Conservation (phyloP, 2,797 vertebrate species). For the Acanthornis magna region DNA sequence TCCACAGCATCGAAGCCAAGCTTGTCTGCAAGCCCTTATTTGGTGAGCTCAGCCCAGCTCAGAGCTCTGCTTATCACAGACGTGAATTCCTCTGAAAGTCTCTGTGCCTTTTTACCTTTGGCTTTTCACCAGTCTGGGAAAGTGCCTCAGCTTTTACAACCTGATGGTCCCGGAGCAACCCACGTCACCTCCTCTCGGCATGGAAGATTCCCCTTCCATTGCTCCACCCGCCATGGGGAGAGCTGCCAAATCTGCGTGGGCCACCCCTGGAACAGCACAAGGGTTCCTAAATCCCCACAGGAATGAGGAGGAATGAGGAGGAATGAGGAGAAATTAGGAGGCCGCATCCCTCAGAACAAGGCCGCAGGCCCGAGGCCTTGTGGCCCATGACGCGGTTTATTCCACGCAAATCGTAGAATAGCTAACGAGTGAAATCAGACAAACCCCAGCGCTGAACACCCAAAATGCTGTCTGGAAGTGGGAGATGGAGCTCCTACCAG, state of each 20-base stretch:
- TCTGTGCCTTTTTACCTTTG: background rate
- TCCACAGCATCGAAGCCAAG: background rate
- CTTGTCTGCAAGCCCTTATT: slow-evolving; percentile 29
- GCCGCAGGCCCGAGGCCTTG: background rate
- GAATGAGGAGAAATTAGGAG: background rate
- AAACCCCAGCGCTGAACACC: fast-evolving
- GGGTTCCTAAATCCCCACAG: background rate
- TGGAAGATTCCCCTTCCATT: background rate
- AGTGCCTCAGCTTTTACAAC: background rate
- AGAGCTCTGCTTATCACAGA: background rate
- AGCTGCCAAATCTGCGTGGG: background rate
- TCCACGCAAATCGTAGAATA: fast-evolving
- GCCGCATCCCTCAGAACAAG: background rate
- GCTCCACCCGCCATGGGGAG: background rate
- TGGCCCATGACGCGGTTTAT: fast-evolving
- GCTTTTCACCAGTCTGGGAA: background rate
- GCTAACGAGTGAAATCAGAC: background rate
- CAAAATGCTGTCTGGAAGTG: background rate
- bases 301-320: background rate
- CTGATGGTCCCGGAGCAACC: background rate
- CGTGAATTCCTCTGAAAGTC: background rate
- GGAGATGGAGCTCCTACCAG: background rate
- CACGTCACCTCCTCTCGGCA: fast-evolving
- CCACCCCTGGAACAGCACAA: background rate
- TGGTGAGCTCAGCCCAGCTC: slow-evolving; percentile 29